phyloP scores from a whole-genome alignment of 1,140 invertebrate species.

The Palaemon carinicauda region DNA sequence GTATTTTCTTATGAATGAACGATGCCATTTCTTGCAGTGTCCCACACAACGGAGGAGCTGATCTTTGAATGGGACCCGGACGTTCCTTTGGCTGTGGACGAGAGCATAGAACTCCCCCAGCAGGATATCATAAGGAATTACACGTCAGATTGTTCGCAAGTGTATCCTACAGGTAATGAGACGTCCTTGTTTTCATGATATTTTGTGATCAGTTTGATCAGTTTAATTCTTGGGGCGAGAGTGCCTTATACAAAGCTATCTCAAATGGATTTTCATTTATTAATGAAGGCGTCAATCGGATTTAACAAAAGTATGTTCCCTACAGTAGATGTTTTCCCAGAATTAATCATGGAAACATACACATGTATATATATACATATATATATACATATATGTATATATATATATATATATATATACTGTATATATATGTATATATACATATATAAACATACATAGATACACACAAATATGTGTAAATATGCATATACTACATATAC shows the following conservation, averaged over 20 bases:
- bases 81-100: slow-evolving; percentile 21
- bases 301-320: too few species aligned
- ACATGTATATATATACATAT: background rate
- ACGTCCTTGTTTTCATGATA: too few species aligned
- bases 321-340: too few species aligned
- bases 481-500: too few species aligned
- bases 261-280: too few species aligned
- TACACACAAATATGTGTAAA: background rate
- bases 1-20: too few species aligned
- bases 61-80: slow-evolving; percentile 36
- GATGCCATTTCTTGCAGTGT: too few species aligned
- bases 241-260: too few species aligned
- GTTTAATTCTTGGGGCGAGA: too few species aligned
- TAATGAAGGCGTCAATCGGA: too few species aligned
- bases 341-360: background rate
- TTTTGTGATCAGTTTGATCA: too few species aligned
- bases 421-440: background rate
- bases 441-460: background rate
- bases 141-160: slow-evolving; percentile 39
- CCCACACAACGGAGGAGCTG: slow-evolving; percentile 38
- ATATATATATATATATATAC: background rate
- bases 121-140: slow-evolving; percentile 43
- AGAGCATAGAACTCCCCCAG: slow-evolving; percentile 37
- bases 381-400: background rate
- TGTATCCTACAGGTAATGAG: slow-evolving; percentile 20